A percentile compares a stretch with the other conserved stretches of the same genome.
phyloP scores from a whole-genome alignment of 2,888 invertebrate species.

The Nycteola revayana region DNA sequence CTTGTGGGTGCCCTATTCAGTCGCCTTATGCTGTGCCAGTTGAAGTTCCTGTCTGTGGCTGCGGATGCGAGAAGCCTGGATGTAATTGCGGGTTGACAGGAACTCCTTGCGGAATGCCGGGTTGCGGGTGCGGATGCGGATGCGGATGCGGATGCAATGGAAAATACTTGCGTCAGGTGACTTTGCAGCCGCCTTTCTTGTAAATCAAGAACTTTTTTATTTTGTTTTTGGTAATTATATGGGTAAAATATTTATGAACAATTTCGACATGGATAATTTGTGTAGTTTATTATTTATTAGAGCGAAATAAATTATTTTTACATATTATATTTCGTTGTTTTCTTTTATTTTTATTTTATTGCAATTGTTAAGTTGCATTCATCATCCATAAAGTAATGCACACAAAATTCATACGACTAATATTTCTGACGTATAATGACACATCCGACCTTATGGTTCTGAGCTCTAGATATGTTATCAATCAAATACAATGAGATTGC shows the following conservation, averaged over 20 bases:
- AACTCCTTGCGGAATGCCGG: neutral
- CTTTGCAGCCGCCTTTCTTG: constrained; percentile 59
- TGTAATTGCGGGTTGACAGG: neutral
- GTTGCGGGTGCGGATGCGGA: constrained; percentile 13
- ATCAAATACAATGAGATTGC: no score
- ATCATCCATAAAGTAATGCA: no score
- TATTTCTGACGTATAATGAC: no score
- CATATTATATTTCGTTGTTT: neutral
- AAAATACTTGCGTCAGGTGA: constrained; percentile 52
- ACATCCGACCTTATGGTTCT: no score
- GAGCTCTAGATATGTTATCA: no score
- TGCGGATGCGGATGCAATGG: constrained; percentile 18
- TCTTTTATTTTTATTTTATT: no score
- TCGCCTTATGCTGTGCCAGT: constrained; percentile 17
- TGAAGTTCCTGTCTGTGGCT: constrained; percentile 19
- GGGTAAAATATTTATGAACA: no score
- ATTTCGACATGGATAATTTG: no score
- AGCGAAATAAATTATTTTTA: neutral
- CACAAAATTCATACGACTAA: no score
- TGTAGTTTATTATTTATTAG: no score
- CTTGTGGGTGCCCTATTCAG: constrained; percentile 19
- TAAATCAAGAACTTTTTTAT: constrained; percentile 26
- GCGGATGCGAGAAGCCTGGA: constrained; percentile 3
- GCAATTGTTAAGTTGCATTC: no score
- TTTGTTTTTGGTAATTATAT: neutral